phyloP scores from a whole-genome alignment of 2,113 vertebrate genomes.

The human (Homo sapiens) region DNA sequence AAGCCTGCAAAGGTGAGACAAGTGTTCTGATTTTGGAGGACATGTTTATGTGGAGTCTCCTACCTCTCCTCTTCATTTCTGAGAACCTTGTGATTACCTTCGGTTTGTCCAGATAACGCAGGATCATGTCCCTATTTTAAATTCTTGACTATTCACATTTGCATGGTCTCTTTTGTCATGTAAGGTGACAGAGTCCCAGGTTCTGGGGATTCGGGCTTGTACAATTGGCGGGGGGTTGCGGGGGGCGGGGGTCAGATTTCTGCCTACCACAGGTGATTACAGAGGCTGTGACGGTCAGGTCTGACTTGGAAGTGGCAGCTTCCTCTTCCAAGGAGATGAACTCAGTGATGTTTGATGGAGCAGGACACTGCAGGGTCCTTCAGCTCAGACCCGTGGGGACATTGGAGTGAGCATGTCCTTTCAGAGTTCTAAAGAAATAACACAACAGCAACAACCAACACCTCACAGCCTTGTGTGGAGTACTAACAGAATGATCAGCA shows the following conservation, averaged over 20 bases:
- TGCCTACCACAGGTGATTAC: neutral
- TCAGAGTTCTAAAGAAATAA: constrained; percentile 10
- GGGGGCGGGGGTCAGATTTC: no score
- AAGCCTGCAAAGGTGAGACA: neutral
- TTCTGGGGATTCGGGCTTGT: neutral
- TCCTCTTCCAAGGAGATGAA: constrained; percentile 33
- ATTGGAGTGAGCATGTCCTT: neutral
- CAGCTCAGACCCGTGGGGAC: neutral
- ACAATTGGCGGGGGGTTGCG: no score
- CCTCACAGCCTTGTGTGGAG: neutral
- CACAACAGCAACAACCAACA: constrained; percentile 30
- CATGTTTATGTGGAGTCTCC: neutral
- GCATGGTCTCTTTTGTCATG: neutral
- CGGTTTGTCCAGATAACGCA: neutral
- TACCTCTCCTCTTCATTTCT: neutral
- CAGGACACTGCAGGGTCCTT: constrained; percentile 20
- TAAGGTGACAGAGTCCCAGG: neutral
- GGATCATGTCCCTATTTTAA: neutral
- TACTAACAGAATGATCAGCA: constrained; percentile 56
- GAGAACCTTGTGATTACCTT: neutral
- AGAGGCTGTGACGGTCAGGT: neutral
- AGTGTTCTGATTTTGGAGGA: neutral
- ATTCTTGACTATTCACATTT: neutral
- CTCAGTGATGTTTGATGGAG: neutral
- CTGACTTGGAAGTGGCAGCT: neutral